Base-by-base conservation (phyloP, 2,888 invertebrate species). In the Psococerastis gibbosa region DNA sequence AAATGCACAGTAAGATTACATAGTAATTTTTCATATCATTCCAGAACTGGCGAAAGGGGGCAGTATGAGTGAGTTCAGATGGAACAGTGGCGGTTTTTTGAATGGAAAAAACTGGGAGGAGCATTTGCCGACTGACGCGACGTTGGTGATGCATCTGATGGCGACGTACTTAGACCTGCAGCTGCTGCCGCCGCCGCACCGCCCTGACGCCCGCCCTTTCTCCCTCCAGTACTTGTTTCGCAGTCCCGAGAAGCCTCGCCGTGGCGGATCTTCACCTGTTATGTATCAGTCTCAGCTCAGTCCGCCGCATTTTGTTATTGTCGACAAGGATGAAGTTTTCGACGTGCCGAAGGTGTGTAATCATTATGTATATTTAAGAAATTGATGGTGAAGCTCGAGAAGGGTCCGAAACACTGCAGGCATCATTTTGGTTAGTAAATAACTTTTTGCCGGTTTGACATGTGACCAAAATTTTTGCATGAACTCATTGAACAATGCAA, bases 111-210 rank as follows among this genome's bases (percentile, higher is more conserved):
- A 72, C 41, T 88, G 89, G 88, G 80, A 78, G 52, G 77, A 78
- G 47, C 72, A 77, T 54, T 65, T 83, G 51, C 89, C 89, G 11
- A 78, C 84, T n/a, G 92, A 94, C 66, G 75, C 85, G 20, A 80
- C 78, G 54, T 78, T 88, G 50, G 66, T 94, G 47, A 79, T 89
- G 70, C 87, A 88, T 59, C 61, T 87, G 51, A 69, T 91, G 50
- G 80, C 81, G 48, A 73, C 80, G 0, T 94, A 92, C 61, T 66
- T 94, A 65, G 92, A 92, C 62, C 76, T 77, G 17, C 78, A 83
- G 59, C 55, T 69, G 22, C 64, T 79, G 61, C 68, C 79, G 16
- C 62, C 73, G 34, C 69, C 75, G 2, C 67, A 66, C 52, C 71
- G 72, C 56, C 74, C 75, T 2, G 76, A 77, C 47, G 70, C 71